Evolutionary conservation across 2,113 vertebrate species (phyloP).

Genomic region (Grammomys surdaster): DNA sequence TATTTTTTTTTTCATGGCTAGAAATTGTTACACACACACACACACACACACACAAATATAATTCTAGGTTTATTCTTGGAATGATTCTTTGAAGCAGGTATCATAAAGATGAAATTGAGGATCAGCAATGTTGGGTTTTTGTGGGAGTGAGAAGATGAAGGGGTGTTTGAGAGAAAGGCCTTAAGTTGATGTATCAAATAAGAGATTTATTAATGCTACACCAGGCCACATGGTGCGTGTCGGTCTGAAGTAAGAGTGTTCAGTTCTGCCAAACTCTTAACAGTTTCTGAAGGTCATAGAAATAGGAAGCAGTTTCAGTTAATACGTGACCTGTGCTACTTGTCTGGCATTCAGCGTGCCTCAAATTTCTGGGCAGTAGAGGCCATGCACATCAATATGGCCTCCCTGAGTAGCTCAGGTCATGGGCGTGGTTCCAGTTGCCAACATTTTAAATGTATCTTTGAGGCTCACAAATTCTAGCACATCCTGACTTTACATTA

Average conservation of each 20-base stretch:
- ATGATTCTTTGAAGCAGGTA: neutral
- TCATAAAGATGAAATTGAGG: neutral
- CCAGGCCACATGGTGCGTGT: no score
- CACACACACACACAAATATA: neutral
- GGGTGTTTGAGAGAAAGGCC: neutral
- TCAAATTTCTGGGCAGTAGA: neutral
- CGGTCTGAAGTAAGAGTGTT: neutral
- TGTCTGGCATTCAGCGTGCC: neutral
- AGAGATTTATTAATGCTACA: neutral
- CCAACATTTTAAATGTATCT: conserved; percentile 23
- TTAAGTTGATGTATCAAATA: neutral
- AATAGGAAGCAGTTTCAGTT: neutral
- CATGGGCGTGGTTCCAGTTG: neutral
- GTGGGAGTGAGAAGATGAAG: neutral
- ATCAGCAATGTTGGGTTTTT: neutral
- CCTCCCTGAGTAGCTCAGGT: neutral
- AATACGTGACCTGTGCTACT: neutral
- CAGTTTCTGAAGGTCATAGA: neutral
- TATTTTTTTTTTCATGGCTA: neutral
- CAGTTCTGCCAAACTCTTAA: neutral
- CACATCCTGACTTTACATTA: conserved; percentile 12
- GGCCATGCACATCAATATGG: neutral
- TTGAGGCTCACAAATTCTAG: conserved; percentile 51
- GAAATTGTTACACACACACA: neutral
- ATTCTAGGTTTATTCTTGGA: neutral